A percentile compares a stretch with the other conserved stretches of the same genome.
phyloP scores from a whole-genome alignment of 2,113 vertebrate genomes.

The Nasalis larvatus region DNA sequence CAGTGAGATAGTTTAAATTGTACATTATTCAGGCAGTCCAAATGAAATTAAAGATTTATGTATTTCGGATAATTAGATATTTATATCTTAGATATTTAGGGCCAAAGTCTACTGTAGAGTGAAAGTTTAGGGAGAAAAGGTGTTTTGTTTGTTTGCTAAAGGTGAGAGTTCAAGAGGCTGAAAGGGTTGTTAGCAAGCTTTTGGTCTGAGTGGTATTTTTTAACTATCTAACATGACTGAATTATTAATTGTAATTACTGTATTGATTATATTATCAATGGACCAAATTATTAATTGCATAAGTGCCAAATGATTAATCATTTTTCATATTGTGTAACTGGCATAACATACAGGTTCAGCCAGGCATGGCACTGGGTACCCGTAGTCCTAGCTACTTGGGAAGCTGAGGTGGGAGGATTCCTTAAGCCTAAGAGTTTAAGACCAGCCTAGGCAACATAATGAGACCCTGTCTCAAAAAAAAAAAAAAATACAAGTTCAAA shows the following conservation, averaged over 20 bases:
- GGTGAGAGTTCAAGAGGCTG: background rate
- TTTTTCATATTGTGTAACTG: background rate
- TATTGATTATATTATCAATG: background rate
- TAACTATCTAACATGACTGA: background rate
- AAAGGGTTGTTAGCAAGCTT: background rate
- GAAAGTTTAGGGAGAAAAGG: background rate
- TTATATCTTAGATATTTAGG: background rate
- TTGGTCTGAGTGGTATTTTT: background rate
- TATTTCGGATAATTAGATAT: background rate
- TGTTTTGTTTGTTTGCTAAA: constrained; percentile 5
- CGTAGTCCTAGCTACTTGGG: background rate
- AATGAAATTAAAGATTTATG: background rate
- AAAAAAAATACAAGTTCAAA: background rate
- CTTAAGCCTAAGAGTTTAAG: background rate
- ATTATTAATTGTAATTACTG: background rate
- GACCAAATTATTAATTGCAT: background rate
- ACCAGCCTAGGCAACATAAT: background rate
- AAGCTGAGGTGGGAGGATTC: background rate
- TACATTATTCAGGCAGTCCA: background rate
- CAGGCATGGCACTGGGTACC: background rate
- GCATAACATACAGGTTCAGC: background rate
- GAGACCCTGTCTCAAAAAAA: background rate
- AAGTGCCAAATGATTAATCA: background rate
- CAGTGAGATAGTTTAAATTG: background rate
- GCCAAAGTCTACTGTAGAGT: background rate